phyloP scores from a whole-genome alignment of 2,888 invertebrate genomes.

The Noctua fimbriata region DNA sequence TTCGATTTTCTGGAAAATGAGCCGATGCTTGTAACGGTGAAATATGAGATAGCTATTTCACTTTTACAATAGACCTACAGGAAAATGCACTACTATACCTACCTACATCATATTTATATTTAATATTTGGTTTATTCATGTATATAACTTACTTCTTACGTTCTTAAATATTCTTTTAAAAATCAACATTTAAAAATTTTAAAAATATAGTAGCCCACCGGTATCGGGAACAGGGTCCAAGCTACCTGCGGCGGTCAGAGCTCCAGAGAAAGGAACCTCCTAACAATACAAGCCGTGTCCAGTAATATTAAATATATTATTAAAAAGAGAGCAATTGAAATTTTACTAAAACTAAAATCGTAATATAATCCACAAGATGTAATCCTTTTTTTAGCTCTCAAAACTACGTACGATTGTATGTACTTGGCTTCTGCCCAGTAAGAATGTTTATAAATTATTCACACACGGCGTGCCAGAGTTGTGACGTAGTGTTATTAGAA shows the following conservation, averaged over 20 bases:
- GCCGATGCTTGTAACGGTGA: conserved; percentile 20
- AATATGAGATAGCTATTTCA: conserved; percentile 2
- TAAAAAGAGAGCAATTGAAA: conserved; percentile 60
- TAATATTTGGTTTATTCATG: too few species aligned
- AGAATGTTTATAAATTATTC: conserved; percentile 72
- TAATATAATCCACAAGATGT: conserved; percentile 8
- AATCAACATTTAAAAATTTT: too few species aligned
- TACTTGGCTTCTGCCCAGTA: conserved; percentile 76
- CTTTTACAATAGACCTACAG: neutral
- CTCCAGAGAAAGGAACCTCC: too few species aligned
- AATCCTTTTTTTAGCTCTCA: conserved; percentile 55
- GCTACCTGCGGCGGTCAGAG: too few species aligned
- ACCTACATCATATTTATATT: neutral
- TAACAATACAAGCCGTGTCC: too few species aligned
- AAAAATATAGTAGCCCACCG: too few species aligned
- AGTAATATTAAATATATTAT: conserved; percentile 4
- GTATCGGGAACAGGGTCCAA: too few species aligned
- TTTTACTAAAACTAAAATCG: conserved; percentile 63
- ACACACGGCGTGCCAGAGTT: conserved; percentile 69
- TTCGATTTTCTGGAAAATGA: conserved; percentile 9
- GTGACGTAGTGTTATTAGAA: conserved; percentile 46
- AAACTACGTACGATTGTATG: conserved; percentile 59
- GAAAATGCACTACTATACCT: neutral
- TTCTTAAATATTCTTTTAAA: too few species aligned
- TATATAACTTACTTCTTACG: too few species aligned